Base-by-base conservation (phyloP, 1,140 invertebrate species). In the Proales similis region DNA sequence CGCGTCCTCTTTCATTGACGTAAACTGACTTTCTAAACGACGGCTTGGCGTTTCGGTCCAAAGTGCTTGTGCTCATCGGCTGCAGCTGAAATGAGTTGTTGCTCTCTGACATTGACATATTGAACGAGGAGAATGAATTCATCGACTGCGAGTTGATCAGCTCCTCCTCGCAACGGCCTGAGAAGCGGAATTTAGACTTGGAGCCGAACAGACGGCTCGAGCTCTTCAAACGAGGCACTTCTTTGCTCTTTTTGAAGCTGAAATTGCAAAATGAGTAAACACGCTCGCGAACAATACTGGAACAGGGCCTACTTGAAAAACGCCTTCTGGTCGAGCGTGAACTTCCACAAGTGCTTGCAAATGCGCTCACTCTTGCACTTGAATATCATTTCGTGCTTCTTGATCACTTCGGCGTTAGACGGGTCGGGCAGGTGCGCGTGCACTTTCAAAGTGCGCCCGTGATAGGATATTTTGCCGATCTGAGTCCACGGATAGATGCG, bases 311-410 rank as follows among this genome's bases (percentile, higher is more conserved):
- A 57, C 51, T 57, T 57, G 22, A 43, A 57, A 57, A 57, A 57
- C 11, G 51, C 51, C 45, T 57, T 57, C 45, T 57, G 51, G 4
- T 57, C 51, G 6, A 57, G 14, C 30, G 45, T 42, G 32, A 57
- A 57, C 17, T 57, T 57, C 51, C 51, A 57, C 20, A 57, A 39
- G n/a, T 57, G 51, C 20, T 57, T 57, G 11, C 51, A 57, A 17
- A 57, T 57, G 27, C 51, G 19, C 2, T 42, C 17, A 57, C 32
- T 57, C 12, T 57, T 57, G 45, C 51, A 57, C 27, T 42, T 57
- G 29, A 57, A 57, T 14, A 39, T 11, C 51, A 57, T 57, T 19
- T 42, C 20, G 12, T 57, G 51, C 32, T 57, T 57, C 30, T 57
- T 57, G 36, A 42, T 2, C 9, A 6, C 6, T n/a, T 9, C 14